Evolutionary conservation across 2,797 vertebrate genomes (phyloP).

Genomic region (Rhynchotus rufescens): DNA sequence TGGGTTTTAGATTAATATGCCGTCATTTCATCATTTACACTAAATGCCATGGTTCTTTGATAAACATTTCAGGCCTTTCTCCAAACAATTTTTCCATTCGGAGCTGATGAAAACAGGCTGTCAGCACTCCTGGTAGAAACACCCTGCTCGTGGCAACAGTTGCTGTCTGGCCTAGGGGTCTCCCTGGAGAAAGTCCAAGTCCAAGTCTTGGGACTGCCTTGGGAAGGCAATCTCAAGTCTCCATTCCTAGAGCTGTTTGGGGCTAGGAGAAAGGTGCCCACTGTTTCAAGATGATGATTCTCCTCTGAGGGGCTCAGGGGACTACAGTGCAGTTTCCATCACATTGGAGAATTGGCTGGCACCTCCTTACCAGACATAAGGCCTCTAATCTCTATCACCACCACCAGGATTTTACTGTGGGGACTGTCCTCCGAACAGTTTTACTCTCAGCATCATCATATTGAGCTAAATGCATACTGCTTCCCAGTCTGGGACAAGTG

Average conservation of each 20-base stretch:
- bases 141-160: constrained; percentile 32
- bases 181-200: constrained; percentile 55
- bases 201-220: neutral
- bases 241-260: neutral
- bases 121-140: constrained; percentile 40
- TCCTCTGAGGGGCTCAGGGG: neutral
- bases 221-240: neutral
- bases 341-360: neutral
- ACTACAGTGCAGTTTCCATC: neutral
- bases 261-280: neutral
- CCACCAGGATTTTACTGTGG: neutral
- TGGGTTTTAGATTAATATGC: constrained; percentile 49
- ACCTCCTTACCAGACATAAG: neutral
- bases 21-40: constrained; percentile 55
- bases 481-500: neutral
- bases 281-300: neutral
- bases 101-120: constrained; percentile 71
- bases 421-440: neutral
- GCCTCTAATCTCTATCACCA: too few relatives aligned
- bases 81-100: constrained; percentile 62
- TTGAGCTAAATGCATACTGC: neutral
- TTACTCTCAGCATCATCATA: neutral
- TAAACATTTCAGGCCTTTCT: constrained; percentile 72
- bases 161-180: constrained; percentile 50
- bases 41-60: constrained; percentile 47